Evolutionary conservation across 2,113 vertebrate genomes (phyloP), one percentile per base, ranked within the genome.

Genomic region (Aramus guarauna): DNA sequence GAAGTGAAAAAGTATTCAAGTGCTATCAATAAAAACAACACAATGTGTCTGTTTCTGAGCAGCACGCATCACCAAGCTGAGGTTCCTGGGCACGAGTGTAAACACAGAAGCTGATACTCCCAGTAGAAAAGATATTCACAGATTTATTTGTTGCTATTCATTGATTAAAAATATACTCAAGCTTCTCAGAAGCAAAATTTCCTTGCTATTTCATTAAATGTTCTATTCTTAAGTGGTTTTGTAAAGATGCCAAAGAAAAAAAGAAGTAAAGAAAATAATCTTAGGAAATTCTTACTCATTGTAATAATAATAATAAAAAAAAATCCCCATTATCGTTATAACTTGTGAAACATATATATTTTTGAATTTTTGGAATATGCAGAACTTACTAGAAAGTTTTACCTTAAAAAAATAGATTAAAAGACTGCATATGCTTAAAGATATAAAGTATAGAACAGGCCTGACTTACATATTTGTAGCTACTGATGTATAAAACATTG

Each of bases 1-100:
- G 92, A 96, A 95, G 87, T 85, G 74, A 80, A 94, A 94, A 92
- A 86, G 73, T 87, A 58, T 73, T 93, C 81, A 64, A 87, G 79
- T 85, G 48, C 48, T 81, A 91, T 94, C 90, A 85, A 89, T 83
- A 89, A 85, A 95, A 95, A 83, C 58, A 92, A 78, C 77, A 93
- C 55, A 87, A 77, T 67, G 47, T 86, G 68, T 79, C 83, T 90
- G 52, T 56, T 96, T 94, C 85, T 90, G 85, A 93, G 80, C 56
- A 95, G 74, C 58, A 82, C 1, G 16, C 74, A 76, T 55, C 76
- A 94, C 72, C 55, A 92, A 83, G 34, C 64, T 82, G 75, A 89
- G 81, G 45, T 56, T 91, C 72, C 41, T 66, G 58, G 50, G 72
- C 19, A 1, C 43, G 81, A 86, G 47, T 66, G 62, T 80, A 87